Percentiles rank a stretch among this genome's conserved stretches.
These are phyloP conservation scores for Creontiades dilutus DNA, from an alignment of 2,888 invertebrate species.

Conservation along the genomic window DNA sequence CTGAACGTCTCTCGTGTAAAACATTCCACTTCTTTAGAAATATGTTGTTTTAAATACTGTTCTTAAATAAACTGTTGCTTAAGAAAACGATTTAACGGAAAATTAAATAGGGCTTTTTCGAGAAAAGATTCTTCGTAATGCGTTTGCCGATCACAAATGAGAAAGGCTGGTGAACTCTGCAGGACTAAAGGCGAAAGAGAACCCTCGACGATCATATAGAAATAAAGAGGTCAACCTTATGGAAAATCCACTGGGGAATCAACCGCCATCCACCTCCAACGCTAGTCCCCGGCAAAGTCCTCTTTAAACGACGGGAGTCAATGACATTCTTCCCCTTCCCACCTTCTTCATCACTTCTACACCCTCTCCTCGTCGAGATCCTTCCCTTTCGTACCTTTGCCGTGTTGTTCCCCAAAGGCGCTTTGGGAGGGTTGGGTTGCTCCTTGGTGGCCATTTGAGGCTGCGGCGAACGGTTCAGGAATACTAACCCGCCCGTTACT, in stretches of 20 bases:
- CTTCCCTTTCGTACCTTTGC: not conserved
- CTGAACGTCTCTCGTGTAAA: too few species aligned
- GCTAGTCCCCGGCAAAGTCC: not conserved
- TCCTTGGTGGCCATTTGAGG: not conserved
- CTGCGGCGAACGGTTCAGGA: not conserved
- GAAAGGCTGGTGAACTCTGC: too few species aligned
- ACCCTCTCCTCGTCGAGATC: not conserved
- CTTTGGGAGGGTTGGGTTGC: not conserved
- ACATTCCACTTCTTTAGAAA: too few species aligned
- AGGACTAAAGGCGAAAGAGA: not conserved
- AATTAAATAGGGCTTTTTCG: too few species aligned
- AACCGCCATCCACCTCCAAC: not conserved
- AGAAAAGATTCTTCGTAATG: too few species aligned
- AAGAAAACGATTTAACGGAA: too few species aligned
- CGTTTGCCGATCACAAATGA: too few species aligned
- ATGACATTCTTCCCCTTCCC: not conserved
- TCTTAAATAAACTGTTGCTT: too few species aligned
- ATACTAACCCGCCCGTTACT: not conserved
- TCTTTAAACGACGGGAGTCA: not conserved
- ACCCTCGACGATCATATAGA: not conserved
- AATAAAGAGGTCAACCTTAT: slow-evolving; percentile 1
- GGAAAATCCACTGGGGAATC: not conserved
- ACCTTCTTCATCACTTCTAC: not conserved
- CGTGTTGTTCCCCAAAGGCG: not conserved
- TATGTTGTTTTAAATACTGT: too few species aligned